Evolutionary conservation across 2,797 vertebrate species (phyloP).

Genomic region (Artibeus jamaicensis): DNA sequence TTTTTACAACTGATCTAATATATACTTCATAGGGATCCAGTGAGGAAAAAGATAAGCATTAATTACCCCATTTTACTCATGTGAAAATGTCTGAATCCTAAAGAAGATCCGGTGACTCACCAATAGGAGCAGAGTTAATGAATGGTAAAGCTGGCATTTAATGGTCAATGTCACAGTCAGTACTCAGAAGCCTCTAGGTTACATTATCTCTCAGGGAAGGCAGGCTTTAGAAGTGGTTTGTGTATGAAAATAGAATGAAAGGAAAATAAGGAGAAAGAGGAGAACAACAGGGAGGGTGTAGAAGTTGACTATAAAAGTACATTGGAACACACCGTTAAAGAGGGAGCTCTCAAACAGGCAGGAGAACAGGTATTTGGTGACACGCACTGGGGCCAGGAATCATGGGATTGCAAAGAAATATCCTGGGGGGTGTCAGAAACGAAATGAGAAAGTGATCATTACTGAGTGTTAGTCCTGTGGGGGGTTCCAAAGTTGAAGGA

Average conservation of each 20-base stretch:
- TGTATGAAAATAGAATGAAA: background rate
- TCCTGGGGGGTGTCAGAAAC: background rate
- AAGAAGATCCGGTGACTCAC: background rate
- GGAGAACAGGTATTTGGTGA: background rate
- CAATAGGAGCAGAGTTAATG: background rate
- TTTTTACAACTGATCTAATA: background rate
- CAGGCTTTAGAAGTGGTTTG: background rate
- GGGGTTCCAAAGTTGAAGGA: background rate
- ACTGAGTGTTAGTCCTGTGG: accelerated
- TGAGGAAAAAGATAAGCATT: background rate
- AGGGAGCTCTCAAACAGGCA: background rate
- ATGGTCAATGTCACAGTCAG: background rate
- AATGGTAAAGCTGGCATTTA: background rate
- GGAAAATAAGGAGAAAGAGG: background rate
- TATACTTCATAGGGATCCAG: background rate
- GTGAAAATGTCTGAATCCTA: background rate
- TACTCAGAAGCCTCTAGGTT: background rate
- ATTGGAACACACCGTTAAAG: background rate
- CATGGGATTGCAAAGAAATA: background rate
- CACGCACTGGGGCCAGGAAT: background rate
- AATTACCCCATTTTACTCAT: background rate
- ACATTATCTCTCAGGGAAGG: background rate
- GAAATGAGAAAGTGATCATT: background rate
- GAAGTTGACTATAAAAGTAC: background rate
- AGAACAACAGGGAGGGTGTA: too few relatives aligned